Evolutionary conservation across 2,113 vertebrate species (phyloP).

Genomic region (Cettia cetti): DNA sequence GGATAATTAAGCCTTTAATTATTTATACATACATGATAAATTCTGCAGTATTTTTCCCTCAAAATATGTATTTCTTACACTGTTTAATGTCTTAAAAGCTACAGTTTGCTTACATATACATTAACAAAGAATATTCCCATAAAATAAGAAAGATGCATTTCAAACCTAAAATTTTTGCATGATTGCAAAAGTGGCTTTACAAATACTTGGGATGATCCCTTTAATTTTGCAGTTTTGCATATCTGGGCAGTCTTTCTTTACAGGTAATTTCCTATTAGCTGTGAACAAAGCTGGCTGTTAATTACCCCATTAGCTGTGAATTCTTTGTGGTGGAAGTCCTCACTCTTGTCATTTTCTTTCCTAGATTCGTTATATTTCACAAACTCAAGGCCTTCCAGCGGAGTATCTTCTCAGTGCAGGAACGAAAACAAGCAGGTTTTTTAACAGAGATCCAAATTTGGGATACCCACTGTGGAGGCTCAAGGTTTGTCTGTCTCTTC

Average conservation of each 20-base stretch:
- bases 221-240: neutral
- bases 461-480: conserved; percentile 97
- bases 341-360: conserved; percentile 23
- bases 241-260: neutral
- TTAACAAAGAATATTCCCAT: neutral
- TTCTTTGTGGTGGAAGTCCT: neutral
- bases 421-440: conserved; percentile 97
- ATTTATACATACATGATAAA: neutral
- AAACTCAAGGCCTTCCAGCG: conserved; percentile 96
- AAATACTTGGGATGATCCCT: neutral
- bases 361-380: conserved; percentile 97
- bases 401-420: conserved; percentile 97
- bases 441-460: conserved; percentile 93
- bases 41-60: neutral
- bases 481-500: conserved; percentile 81
- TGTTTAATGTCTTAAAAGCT: neutral
- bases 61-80: neutral
- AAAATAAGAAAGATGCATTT: neutral
- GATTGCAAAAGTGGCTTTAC: neutral
- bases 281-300: neutral
- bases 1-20: neutral
- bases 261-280: neutral
- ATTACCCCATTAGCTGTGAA: neutral
- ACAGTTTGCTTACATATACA: neutral
- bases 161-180: neutral